Evolutionary conservation across 2,113 vertebrate species (phyloP).

Genomic region (Zosterops hypoxanthus): DNA sequence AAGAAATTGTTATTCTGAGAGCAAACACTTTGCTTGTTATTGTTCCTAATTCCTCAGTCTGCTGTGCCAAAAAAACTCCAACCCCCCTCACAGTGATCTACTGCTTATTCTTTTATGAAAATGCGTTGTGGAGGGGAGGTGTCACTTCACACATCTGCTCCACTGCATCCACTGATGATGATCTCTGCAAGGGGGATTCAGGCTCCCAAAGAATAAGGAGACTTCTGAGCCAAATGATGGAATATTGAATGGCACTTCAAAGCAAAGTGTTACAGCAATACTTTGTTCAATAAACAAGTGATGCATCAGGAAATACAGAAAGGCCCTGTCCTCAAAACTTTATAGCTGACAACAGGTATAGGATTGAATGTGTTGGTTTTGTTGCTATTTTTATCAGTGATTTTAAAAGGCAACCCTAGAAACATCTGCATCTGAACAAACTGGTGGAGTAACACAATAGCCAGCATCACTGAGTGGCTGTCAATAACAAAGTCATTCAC

Average conservation of each 20-base stretch:
- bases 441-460: background rate
- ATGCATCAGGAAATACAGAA: background rate
- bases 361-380: background rate
- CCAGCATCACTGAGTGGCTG: background rate
- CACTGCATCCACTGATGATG: background rate
- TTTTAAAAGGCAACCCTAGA: background rate
- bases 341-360: background rate
- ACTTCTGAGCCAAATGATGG: background rate
- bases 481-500: background rate
- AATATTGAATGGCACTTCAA: background rate
- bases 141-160: background rate
- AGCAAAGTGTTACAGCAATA: background rate
- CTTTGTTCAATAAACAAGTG: background rate
- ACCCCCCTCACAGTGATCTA: background rate
- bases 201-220: background rate
- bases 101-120: background rate
- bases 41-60: conserved; percentile 1
- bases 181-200: background rate
- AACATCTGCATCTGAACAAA: background rate
- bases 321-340: background rate
- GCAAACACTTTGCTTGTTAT: conserved; percentile 41
- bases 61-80: conserved; percentile 1
- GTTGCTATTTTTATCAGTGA: background rate
- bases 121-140: background rate
- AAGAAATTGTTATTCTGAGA: conserved; percentile 37